Evolutionary conservation across 23 tunicate genomes (phyloP), one percentile per base, ranked within the genome.

Genomic region (Styela plicata): DNA sequence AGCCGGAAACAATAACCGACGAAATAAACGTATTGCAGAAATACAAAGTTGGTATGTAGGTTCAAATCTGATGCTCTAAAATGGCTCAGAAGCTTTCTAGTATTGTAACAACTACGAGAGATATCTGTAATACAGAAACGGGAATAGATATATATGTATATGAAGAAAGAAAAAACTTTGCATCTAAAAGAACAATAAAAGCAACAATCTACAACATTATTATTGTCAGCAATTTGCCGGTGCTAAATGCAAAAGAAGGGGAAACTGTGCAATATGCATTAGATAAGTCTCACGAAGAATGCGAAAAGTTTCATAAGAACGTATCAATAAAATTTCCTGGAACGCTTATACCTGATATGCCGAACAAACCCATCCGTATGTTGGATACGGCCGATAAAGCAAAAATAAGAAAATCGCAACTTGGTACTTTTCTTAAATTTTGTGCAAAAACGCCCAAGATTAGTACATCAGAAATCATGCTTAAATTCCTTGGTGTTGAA

Each of bases 71-170:
- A n/a, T n/a, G n/a, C n/a, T n/a, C n/a, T n/a, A 44, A 66, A 66
- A 71, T 71, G 77, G 26, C 77, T 27, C 34, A 30, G 35, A 71
- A 30, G 35, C 34, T 71, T 20, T 34, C 77, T 16, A 82, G 85
- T 33, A 82, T 79, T 2, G 81, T 82, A 2, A 24, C 36, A 1
- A 34, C 96, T 63, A 74, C 77, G 10, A 63, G 96, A 29, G 62
- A 74, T 74, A 36, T 90, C 3, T 23, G 29, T 2, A 90, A 90
- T 82, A 33, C 16, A 27, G 85, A 80, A 34, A 90, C 89, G 3
- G 96, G 89, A 33, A 35, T 90, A 18, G 96, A 90, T 61, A 23
- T 90, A 1, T 31, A 62, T 17, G 89, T 90, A 5, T 86, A 88
- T 3, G 86, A 76, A 23, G 84, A 66, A 24, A 24, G 34, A 0